Evolutionary conservation across 2,113 vertebrate genomes (phyloP).

Genomic region (Thalassoma bifasciatum): DNA sequence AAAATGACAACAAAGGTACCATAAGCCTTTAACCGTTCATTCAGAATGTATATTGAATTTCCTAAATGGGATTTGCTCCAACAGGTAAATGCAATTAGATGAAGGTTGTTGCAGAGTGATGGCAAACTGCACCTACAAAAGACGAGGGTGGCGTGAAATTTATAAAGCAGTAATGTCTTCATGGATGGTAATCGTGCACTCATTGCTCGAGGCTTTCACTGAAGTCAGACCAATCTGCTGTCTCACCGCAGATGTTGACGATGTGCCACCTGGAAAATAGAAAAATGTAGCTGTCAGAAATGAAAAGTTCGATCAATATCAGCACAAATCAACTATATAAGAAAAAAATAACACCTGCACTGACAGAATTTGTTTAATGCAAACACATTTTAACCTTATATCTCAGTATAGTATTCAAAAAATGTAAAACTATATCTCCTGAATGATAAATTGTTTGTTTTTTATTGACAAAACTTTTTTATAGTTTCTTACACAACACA

Average conservation of each 20-base stretch:
- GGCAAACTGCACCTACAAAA: constrained; percentile 5
- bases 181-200: constrained; percentile 17
- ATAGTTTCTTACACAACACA: no score
- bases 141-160: constrained; percentile 33
- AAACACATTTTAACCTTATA: constrained; percentile 13
- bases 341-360: neutral
- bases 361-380: neutral
- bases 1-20: constrained; percentile 13
- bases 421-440: neutral
- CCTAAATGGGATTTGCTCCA: constrained; percentile 63
- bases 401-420: neutral
- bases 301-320: constrained; percentile 25
- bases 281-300: constrained; percentile 26
- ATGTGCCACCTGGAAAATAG: constrained; percentile 17
- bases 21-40: constrained; percentile 37
- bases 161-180: constrained; percentile 12
- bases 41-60: constrained; percentile 45
- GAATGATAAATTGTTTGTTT: no score
- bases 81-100: constrained; percentile 75
- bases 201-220: constrained; percentile 25
- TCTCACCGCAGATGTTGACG: constrained; percentile 4
- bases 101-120: constrained; percentile 42
- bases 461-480: no score
- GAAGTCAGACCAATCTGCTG: constrained; percentile 37
- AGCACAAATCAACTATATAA: neutral